Percentiles rank a stretch among this genome's conserved stretches.
These are phyloP conservation scores for Megaceryle maxima DNA, from an alignment of 2,113 vertebrate genomes.

Conservation along the genomic window DNA sequence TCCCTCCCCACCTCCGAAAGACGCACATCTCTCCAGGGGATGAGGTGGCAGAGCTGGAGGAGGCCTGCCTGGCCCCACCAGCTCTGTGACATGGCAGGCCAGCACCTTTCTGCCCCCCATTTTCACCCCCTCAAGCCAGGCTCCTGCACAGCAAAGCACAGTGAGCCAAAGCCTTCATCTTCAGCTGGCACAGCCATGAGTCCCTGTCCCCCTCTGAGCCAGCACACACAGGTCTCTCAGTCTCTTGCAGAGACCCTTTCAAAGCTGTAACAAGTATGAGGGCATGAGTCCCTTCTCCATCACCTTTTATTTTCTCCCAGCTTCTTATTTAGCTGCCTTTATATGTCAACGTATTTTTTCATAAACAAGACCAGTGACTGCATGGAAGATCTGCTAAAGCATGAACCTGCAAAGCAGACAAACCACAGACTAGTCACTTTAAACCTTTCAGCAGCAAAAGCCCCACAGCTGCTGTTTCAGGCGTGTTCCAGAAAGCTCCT, in stretches of 20 bases:
- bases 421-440: background rate
- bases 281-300: fast-evolving
- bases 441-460: background rate
- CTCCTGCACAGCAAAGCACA: background rate
- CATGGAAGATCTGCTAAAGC: background rate
- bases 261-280: background rate
- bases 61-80: fast-evolving
- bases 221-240: background rate
- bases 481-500: background rate
- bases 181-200: background rate
- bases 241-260: background rate
- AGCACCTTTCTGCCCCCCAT: background rate
- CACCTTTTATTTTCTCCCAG: background rate
- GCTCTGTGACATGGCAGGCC: background rate
- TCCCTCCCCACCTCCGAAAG: fast-evolving
- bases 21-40: background rate
- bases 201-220: fast-evolving
- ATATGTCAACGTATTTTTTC: background rate
- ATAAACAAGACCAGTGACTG: background rate
- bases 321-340: background rate
- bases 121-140: background rate
- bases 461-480: background rate
- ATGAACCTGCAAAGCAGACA: background rate
- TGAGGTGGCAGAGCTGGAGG: background rate
- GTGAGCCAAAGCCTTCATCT: fast-evolving